Conservation (phyloP, 2,113 vertebrate species). For the Myodes glareolus region DNA sequence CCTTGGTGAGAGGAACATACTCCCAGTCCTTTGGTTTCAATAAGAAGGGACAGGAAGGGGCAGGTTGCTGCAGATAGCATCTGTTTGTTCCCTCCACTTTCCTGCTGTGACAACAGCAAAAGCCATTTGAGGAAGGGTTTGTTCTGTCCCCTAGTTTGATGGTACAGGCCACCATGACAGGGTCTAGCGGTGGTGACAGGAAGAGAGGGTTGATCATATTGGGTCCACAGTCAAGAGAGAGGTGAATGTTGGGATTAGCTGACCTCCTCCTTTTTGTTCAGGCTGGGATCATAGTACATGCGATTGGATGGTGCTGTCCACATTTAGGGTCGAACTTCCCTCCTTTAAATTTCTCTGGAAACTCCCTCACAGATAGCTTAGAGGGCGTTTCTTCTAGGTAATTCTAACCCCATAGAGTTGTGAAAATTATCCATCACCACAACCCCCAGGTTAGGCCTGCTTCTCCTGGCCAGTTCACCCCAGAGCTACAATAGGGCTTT, state of each 20-base stretch:
- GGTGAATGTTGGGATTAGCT: not conserved
- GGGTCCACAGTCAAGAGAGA: no score
- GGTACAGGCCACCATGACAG: not conserved
- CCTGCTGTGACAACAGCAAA: not conserved
- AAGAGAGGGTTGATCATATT: not conserved
- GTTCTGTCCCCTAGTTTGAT: not conserved
- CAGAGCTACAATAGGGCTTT: not conserved
- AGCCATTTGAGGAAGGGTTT: not conserved
- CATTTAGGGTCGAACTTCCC: not conserved
- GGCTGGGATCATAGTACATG: no score
- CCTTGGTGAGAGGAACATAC: not conserved
- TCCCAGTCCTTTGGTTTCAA: not conserved
- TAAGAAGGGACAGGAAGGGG: not conserved
- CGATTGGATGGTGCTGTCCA: not conserved
- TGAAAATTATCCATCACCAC: not conserved
- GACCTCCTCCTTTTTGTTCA: not conserved
- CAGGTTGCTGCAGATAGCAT: not conserved
- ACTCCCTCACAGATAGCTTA: not conserved
- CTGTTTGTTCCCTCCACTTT: not conserved
- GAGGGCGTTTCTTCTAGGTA: not conserved
- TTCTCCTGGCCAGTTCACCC: not conserved
- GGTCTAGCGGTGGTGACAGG: not conserved
- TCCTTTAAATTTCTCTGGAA: not conserved
- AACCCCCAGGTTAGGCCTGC: not conserved
- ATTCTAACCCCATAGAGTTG: not conserved